Evolutionary conservation across 2,113 vertebrate genomes (phyloP).

Genomic region (Plecotus auritus): DNA sequence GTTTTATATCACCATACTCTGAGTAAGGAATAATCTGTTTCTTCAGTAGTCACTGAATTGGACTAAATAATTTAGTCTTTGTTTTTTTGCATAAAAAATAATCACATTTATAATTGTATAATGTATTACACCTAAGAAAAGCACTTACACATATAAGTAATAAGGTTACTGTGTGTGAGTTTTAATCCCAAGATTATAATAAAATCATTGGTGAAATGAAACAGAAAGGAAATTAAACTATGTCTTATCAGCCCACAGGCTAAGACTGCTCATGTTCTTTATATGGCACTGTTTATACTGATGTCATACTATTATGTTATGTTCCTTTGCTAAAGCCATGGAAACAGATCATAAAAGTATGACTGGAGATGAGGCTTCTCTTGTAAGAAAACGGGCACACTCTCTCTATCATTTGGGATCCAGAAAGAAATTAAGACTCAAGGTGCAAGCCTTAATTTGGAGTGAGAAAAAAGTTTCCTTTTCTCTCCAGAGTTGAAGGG

Average conservation of each 20-base stretch:
- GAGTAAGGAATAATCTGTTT: neutral
- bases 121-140: neutral
- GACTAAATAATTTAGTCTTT: neutral
- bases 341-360: neutral
- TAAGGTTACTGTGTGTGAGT: neutral
- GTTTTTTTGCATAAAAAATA: neutral
- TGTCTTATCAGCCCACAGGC: neutral
- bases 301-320: neutral
- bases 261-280: neutral
- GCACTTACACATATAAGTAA: neutral
- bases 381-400: neutral
- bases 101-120: neutral
- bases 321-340: neutral
- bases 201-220: conserved; percentile 2
- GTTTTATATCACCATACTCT: neutral
- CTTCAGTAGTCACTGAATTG: neutral
- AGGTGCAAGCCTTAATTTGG: neutral
- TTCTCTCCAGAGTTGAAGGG: neutral
- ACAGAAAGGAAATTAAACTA: neutral
- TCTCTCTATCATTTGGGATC: neutral
- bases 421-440: neutral
- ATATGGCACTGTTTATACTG: neutral
- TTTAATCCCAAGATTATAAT: neutral
- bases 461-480: neutral
- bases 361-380: neutral